Evolutionary conservation across 2,888 invertebrate species (phyloP).

Genomic region (Drepana falcataria): DNA sequence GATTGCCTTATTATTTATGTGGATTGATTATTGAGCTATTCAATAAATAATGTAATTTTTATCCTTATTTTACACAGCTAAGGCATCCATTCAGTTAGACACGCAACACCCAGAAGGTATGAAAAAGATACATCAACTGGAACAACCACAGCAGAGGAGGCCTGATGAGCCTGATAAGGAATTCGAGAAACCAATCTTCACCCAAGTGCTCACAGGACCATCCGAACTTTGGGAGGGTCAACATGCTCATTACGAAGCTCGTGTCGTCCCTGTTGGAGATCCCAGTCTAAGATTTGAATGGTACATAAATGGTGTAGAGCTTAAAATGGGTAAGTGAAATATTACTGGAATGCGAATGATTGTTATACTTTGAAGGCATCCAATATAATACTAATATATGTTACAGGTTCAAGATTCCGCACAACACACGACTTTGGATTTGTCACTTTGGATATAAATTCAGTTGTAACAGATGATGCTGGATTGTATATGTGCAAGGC

Average conservation of each 20-base stretch:
- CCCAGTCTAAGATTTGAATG: conserved; percentile 95
- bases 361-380: not conserved
- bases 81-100: conserved; percentile 91
- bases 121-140: conserved; percentile 91
- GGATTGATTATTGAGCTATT: no score
- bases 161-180: conserved; percentile 87
- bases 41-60: no score
- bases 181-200: conserved; percentile 95
- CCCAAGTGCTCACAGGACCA: conserved; percentile 90
- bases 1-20: no score
- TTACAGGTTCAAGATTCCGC: conserved; percentile 88
- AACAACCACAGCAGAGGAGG: conserved; percentile 84
- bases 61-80: conserved; percentile 76
- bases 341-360: not conserved
- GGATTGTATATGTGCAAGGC: conserved; percentile 97
- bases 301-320: conserved; percentile 96
- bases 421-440: conserved; percentile 96
- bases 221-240: conserved; percentile 95
- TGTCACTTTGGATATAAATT: conserved; percentile 93
- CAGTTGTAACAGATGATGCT: conserved; percentile 92
- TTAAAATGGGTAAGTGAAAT: conserved; percentile 87
- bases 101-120: conserved; percentile 96
- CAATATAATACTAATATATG: conserved; percentile 6
- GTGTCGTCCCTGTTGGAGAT: conserved; percentile 96
- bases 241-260: conserved; percentile 93